Conservation (phyloP, 1,140 invertebrate species). For the Bemisia tabaci region DNA sequence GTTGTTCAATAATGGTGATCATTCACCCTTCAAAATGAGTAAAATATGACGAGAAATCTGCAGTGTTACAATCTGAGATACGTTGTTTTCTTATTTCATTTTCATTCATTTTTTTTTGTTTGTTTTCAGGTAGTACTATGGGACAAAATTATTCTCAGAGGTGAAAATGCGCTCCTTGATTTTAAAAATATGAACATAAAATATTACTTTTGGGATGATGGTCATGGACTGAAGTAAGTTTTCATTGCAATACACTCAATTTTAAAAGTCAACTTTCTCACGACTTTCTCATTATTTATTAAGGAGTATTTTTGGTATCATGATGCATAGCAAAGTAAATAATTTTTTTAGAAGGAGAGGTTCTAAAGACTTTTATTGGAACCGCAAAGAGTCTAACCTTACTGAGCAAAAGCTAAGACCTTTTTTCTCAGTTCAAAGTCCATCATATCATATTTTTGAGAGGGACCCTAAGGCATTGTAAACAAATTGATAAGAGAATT, state of each 20-base stretch:
- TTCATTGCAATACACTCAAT: background rate
- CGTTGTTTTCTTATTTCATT: no score
- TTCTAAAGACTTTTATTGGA: background rate
- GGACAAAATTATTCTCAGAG: slow-evolving; percentile 95
- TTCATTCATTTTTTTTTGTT: no score
- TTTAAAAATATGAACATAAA: slow-evolving; percentile 93
- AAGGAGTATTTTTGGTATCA: background rate
- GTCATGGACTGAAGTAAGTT: slow-evolving; percentile 84
- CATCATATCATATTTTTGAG: no score
- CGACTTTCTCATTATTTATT: background rate
- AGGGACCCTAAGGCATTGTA: no score
- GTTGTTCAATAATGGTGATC: no score
- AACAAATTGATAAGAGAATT: no score
- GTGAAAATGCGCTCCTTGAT: slow-evolving; percentile 79
- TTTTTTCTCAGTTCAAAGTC: no score
- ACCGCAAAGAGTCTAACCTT: background rate
- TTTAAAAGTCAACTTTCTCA: background rate
- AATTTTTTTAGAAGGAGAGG: background rate
- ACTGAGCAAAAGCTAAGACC: no score
- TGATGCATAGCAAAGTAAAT: background rate
- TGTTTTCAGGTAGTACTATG: slow-evolving; percentile 78
- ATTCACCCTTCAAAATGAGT: no score
- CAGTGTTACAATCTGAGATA: no score
- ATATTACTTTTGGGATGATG: slow-evolving; percentile 99
- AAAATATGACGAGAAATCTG: no score